phyloP scores from a whole-genome alignment of 30 jellyfish, hydroid and myxozoan species.

The Hydractinia echinata region DNA sequence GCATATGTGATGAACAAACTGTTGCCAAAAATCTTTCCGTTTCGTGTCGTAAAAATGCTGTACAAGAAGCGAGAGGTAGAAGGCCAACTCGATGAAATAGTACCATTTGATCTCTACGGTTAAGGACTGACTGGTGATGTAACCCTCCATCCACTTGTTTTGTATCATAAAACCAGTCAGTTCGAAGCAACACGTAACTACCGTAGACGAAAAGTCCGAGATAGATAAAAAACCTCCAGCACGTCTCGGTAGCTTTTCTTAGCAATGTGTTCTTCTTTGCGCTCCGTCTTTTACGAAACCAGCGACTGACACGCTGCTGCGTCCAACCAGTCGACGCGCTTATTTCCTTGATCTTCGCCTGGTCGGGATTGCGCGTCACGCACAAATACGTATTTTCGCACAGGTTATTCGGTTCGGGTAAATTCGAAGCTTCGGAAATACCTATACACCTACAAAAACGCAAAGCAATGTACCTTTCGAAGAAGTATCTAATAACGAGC shows the following conservation, averaged over 20 bases:
- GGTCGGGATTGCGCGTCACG: slow-evolving; percentile 57
- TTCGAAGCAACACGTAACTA: slow-evolving; percentile 34
- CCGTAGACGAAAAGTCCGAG: slow-evolving; percentile 30
- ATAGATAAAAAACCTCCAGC: slow-evolving; percentile 87
- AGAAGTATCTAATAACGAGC: slow-evolving; percentile 54
- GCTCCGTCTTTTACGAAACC: slow-evolving; percentile 83
- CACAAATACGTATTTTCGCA: slow-evolving; percentile 68
- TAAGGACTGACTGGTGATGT: slow-evolving; percentile 48
- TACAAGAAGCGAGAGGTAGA: slow-evolving; percentile 60
- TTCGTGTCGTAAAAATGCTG: slow-evolving; percentile 75
- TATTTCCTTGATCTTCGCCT: slow-evolving; percentile 51
- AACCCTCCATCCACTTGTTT: slow-evolving; percentile 58
- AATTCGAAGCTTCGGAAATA: slow-evolving; percentile 48
- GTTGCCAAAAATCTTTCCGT: slow-evolving; percentile 96
- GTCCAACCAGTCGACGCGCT: slow-evolving; percentile 89
- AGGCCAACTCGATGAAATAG: slow-evolving; percentile 66
- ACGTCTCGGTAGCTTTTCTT: slow-evolving; percentile 85
- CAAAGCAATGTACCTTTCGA: slow-evolving; percentile 77
- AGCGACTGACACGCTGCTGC: slow-evolving; percentile 50
- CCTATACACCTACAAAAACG: slow-evolving; percentile 72
- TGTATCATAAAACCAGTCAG: slow-evolving; percentile 66
- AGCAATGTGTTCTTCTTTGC: slow-evolving; percentile 38
- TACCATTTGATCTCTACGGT: slow-evolving; percentile 65
- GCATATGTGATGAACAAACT: slow-evolving; percentile 80
- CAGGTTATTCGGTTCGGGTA: slow-evolving; percentile 70